Base-by-base conservation (phyloP, 2,797 vertebrate genomes). In the Melanotaenia nigrans region DNA sequence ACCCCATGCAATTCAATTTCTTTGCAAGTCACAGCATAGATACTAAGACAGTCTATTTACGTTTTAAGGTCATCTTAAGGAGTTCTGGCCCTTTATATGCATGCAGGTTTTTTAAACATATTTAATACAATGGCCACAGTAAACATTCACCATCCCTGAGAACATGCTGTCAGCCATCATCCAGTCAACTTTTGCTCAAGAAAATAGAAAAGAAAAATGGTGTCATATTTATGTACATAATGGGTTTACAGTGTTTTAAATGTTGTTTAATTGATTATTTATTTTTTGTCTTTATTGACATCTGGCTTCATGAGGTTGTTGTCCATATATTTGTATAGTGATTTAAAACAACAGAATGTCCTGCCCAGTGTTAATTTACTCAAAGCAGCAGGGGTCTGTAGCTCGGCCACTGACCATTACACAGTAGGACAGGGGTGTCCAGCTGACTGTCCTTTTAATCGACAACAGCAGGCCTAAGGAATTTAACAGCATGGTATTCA, bases 361-460 rank as follows among this genome's bases (percentile, higher is more conserved):
- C 75, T 93, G 87, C 87, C 93, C 92, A 91, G 92, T 94, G 85
- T 92, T 93, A 90, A 95, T 95, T 93, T 94, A 93, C 92, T 92
- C 90, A 93, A 92, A 96, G 88, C 93, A 92, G 93, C 89, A 89
- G 92, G 92, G 89, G 90, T 84, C 90, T 73, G 81, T 65, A 90
- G 92, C 91, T 91, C 85, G 93, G 92, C 92, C 89, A 92, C 93
- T 96, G 95, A 96, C 94, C 95, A 96, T 95, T 95, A 94, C 94
- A 90, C 94, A 94, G 93, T 93, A 91, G 91, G 92, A 94, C 90
- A 83, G 85, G 86, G 92, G 87, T 94, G 89, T 95, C 93, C 93
- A 94, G 92, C 94, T 94, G 95, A 95, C 94, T 92, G 93, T 92
- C 94, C 94, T 92, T 92, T 95, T 95, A 95, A 95, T 96, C 94